These are phyloP conservation scores for Mormyrus lacerda DNA, from an alignment of 2,113 vertebrate species.

Conservation along the genomic window DNA sequence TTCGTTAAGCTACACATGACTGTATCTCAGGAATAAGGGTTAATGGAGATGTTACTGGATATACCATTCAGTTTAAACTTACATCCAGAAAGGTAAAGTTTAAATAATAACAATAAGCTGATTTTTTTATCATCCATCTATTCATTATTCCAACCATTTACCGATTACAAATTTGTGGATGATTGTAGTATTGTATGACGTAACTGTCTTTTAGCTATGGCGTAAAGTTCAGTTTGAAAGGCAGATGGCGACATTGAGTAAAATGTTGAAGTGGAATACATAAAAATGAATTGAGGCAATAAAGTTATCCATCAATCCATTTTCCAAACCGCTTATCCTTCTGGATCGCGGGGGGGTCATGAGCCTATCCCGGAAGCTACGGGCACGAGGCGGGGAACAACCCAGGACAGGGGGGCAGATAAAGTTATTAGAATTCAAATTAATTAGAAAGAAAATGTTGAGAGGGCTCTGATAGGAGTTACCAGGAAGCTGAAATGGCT, in stretches of 20 bases:
- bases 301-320: too few relatives aligned
- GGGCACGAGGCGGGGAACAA: too few relatives aligned
- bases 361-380: too few relatives aligned
- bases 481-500: not conserved
- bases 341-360: too few relatives aligned
- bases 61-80: too few relatives aligned
- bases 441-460: not conserved
- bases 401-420: too few relatives aligned
- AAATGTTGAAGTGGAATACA: not conserved
- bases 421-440: not conserved
- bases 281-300: not conserved
- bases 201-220: not conserved
- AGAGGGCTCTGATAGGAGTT: not conserved
- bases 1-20: too few relatives aligned
- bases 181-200: not conserved
- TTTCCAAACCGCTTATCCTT: too few relatives aligned
- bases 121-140: not conserved
- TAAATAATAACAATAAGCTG: not conserved
- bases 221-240: not conserved
- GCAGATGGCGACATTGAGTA: constrained; percentile 1
- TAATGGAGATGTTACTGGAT: too few relatives aligned
- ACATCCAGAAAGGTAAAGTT: too few relatives aligned
- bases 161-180: not conserved
- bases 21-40: too few relatives aligned
- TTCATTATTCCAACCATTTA: not conserved